Conservation (phyloP, 2,797 vertebrate species). For the Falco columbarius region DNA sequence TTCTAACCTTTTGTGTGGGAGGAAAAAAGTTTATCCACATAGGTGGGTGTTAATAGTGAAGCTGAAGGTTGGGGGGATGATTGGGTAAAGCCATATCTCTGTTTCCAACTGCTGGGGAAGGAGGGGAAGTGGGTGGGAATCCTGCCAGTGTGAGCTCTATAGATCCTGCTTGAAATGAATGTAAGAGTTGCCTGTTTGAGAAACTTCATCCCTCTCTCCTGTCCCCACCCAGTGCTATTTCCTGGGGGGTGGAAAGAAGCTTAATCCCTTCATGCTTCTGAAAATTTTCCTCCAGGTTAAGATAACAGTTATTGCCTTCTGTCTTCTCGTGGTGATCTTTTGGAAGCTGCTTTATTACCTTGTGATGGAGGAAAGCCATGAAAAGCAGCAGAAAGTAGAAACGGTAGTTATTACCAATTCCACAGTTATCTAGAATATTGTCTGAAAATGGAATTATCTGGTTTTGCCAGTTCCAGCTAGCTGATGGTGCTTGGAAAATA, state of each 20-base stretch:
- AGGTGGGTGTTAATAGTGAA: neutral
- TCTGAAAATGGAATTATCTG: neutral
- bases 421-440: neutral
- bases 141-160: neutral
- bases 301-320: fast-evolving
- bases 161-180: neutral
- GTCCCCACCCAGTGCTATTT: neutral
- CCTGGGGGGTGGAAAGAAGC: neutral
- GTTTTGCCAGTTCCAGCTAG: neutral
- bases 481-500: neutral
- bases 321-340: neutral
- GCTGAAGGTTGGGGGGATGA: fast-evolving
- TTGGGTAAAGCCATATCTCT: neutral
- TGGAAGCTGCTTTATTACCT: neutral
- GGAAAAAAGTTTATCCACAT: fast-evolving
- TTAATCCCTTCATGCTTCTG: neutral
- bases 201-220: slow-evolving; percentile 1
- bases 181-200: neutral
- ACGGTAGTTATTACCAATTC: fast-evolving
- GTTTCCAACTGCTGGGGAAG: neutral
- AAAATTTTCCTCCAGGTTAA: neutral
- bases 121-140: neutral
- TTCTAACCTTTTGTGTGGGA: fast-evolving
- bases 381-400: neutral
- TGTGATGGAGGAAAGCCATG: neutral